Base-by-base conservation (phyloP, 1,140 invertebrate genomes). In the Pachypsylla venusta region DNA sequence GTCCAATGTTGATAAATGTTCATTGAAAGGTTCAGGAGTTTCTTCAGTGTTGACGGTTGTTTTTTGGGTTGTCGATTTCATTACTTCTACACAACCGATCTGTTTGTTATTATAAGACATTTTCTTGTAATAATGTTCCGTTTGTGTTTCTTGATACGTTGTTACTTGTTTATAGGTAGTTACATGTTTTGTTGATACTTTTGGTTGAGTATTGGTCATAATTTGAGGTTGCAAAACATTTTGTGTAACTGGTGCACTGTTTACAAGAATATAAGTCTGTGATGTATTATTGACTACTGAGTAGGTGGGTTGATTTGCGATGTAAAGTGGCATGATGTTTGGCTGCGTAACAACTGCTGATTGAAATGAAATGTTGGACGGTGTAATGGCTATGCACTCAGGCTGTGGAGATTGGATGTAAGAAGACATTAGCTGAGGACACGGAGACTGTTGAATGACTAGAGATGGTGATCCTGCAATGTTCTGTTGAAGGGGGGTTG, bases 1-100 rank as follows among this genome's bases (percentile, higher is more conserved):
- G n/a, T n/a, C n/a, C n/a, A n/a, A n/a, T 48, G 42, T n/a, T 48
- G 22, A 57, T 27, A 35, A 19, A n/a, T 57, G 2, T 26, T 57
- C 26, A 28, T 25, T 28, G 28, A 19, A 35, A 16, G 25, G n/a
- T 2, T 19, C 12, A 20, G 55, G 28, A 10, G 54, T n/a, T 25
- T 24, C 16, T 19, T 26, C 55, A 26, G 55, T 57, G 4, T 57
- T 30, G 16, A 57, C 28, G 2, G 26, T 57, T 20, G 30, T 57
- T 30, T 57, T 30, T 57, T 27, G 10, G 7, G 55, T 57, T 14
- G 26, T 57, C 20, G 25, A 26, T 57, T 57, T 57, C 16, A 57
- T 26, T 10, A 57, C 16, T 57, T 57, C 28, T 2, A 57, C 55
- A 28, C 55, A 57, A 30, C 28, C 22, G 7, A 57, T 20, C 28